phyloP scores from a whole-genome alignment of 2,797 vertebrate genomes.

The Cossypha heuglini region DNA sequence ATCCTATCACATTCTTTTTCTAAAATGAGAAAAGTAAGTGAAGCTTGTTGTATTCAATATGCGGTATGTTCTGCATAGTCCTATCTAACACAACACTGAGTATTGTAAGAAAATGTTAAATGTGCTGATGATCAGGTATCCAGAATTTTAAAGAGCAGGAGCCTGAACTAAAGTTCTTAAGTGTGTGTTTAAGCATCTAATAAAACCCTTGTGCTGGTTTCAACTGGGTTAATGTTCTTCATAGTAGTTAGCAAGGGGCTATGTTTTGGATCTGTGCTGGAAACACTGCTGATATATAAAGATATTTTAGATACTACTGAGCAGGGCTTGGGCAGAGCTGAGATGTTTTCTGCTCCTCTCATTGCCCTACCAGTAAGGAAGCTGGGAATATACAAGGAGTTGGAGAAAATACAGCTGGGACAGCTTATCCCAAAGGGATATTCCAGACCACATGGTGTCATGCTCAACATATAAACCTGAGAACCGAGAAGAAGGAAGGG shows the following conservation, averaged over 20 bases:
- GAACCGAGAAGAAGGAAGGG: not conserved
- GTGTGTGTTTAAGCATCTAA: not conserved
- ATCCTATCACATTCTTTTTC: not conserved
- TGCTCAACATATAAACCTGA: not conserved
- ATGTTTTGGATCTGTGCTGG: not conserved
- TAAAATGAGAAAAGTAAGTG: not conserved
- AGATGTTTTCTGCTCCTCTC: not conserved
- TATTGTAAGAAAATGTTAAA: not conserved
- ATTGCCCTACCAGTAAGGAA: not conserved
- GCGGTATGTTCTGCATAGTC: not conserved
- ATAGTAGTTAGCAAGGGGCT: not conserved
- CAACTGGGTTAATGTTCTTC: not conserved
- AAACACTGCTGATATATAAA: not conserved
- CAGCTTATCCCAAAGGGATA: not conserved
- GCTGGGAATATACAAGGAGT: not conserved
- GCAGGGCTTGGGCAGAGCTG: rapidly evolving
- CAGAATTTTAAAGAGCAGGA: not conserved
- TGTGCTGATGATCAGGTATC: not conserved
- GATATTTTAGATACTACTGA: not conserved
- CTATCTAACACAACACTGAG: not conserved
- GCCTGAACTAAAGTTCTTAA: not conserved
- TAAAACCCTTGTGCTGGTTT: not conserved
- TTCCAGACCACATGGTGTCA: not conserved
- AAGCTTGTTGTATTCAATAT: not conserved
- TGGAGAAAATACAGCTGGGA: not conserved